Percentiles rank a stretch among this genome's conserved stretches.
phyloP scores from a whole-genome alignment of 2,888 invertebrate species.

The Muscina levida region DNA sequence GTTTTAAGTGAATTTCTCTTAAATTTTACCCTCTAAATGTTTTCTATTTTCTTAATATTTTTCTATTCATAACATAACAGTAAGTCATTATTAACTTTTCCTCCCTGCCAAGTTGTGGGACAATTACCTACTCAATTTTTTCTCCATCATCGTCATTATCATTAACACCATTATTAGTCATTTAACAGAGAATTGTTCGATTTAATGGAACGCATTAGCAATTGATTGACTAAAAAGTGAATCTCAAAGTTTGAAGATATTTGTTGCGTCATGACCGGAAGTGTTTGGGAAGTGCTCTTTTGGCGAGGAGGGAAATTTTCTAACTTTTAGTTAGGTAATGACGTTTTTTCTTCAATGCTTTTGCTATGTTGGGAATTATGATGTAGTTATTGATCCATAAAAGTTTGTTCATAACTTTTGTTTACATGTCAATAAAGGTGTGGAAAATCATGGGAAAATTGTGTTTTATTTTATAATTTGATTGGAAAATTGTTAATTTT shows the following conservation, averaged over 20 bases:
- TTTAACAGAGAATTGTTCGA: constrained; percentile 22
- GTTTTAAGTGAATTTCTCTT: constrained; percentile 34
- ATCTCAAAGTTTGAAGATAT: constrained; percentile 16
- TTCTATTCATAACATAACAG: constrained; percentile 2
- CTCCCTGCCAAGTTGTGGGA: constrained; percentile 52
- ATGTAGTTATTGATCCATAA: constrained; percentile 56
- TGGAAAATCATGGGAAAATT: constrained; percentile 52
- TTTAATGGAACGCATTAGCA: constrained; percentile 43
- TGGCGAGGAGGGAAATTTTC: background rate
- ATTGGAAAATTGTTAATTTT: background rate
- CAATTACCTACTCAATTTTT: constrained; percentile 44
- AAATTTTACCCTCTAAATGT: constrained; percentile 23
- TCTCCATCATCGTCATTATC: constrained; percentile 35
- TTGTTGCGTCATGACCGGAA: constrained; percentile 19
- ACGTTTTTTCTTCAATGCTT: background rate
- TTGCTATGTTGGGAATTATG: constrained; percentile 49
- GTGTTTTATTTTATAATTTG: background rate
- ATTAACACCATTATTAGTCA: constrained; percentile 40
- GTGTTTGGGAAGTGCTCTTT: background rate
- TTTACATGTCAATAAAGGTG: constrained; percentile 35
- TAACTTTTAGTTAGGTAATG: no score
- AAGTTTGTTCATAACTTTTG: constrained; percentile 37
- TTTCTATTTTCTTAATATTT: background rate
- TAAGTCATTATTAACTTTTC: constrained; percentile 44
- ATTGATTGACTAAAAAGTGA: constrained; percentile 24